Evolutionary conservation across 30 jellyfish, hydroid and myxozoan genomes (phyloP).

Genomic region (Nemopilema nomurai): DNA sequence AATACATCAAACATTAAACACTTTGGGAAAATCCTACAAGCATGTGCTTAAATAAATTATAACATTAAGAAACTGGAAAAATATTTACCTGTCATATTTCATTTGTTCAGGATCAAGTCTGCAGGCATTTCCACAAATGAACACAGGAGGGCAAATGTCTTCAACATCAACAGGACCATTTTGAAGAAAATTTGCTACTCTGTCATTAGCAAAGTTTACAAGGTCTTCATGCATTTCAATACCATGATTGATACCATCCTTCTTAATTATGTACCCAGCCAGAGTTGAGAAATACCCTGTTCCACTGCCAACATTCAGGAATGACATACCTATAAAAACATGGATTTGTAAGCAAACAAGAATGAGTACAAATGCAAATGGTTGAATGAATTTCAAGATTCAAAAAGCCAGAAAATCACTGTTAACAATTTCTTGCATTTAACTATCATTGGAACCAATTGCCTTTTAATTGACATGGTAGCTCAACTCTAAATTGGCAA

Average conservation of each 20-base stretch:
- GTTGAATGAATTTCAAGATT: too few species aligned
- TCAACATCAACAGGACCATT: constrained; percentile 69
- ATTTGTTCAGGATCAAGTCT: constrained; percentile 87
- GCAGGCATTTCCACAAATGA: constrained; percentile 90
- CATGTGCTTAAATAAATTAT: background rate
- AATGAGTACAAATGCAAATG: background rate
- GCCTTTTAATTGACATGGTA: too few species aligned
- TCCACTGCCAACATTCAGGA: constrained; percentile 96
- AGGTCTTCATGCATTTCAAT: constrained; percentile 88
- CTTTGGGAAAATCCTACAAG: background rate
- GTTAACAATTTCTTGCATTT: too few species aligned
- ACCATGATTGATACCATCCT: constrained; percentile 94
- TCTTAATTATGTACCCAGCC: constrained; percentile 85
- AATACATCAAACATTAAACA: background rate
- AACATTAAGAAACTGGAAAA: background rate
- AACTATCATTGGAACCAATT: too few species aligned
- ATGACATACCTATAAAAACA: constrained; percentile 84
- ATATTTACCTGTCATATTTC: constrained; percentile 91
- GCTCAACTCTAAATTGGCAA: too few species aligned
- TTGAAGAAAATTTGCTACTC: constrained; percentile 56
- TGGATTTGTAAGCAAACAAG: background rate
- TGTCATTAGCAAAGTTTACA: constrained; percentile 78
- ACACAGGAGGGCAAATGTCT: constrained; percentile 87
- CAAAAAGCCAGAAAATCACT: too few species aligned
- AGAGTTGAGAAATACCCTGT: constrained; percentile 95